Evolutionary conservation across 2,888 invertebrate genomes (phyloP), one percentile per base, ranked within the genome.

Genomic region (Watsonalla binaria): DNA sequence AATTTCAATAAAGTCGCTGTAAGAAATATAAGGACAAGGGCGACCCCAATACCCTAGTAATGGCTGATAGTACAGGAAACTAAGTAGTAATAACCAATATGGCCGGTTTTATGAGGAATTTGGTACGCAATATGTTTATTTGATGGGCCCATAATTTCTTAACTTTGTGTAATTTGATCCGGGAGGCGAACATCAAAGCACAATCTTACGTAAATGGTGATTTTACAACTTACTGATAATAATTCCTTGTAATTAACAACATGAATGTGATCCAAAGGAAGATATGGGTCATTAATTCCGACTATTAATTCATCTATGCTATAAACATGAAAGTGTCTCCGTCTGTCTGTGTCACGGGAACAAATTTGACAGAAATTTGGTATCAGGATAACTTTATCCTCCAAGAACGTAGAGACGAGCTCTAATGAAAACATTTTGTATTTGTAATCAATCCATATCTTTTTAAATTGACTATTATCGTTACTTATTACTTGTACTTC

Each of bases 1-100:
- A 89, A 87, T 89, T 87, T 89, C 86, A 89, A 89, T 89, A 86
- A 83, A 83, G 84, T 74, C 72, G 63, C 70, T 62, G 64, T 65
- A 80, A 84, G 80, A 88, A 80, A 85, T 85, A 84, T 86, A 66
- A 76, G 59, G 66, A 68, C 65, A 64, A 66, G 72, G 73, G 73
- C 63, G 66, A 66, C 61, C 72, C 68, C 56, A 58, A 61, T 64
- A 65, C 65, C 70, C 68, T 57, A 62, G 68, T 80, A 82, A 85
- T 81, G 76, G 75, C 59, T 63, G 57, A 53, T 60, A 62, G 58
- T 68, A 71, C 72, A 72, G 66, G 73, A 75, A 79, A 80, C 78
- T 76, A 71, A 70, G 69, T 67, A 72, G 70, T 69, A 72, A 75
- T 72, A 76, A 74, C 76, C 79, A 72, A 78, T 84, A 80, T 78